Evolutionary conservation across 2,888 invertebrate species (phyloP).

Genomic region (Ligdia adustata): DNA sequence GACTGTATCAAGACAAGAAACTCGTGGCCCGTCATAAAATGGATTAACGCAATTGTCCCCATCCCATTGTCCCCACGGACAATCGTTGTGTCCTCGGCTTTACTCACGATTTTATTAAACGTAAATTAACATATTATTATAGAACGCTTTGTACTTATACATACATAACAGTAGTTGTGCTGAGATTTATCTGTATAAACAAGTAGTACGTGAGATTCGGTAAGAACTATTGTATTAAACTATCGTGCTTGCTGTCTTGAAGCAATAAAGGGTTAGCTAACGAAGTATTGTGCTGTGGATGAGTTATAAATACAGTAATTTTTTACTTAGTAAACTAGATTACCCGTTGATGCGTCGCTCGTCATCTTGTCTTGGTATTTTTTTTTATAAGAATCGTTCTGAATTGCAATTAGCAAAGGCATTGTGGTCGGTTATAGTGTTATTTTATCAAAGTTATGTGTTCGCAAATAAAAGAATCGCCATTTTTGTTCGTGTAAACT

Average conservation of each 20-base stretch:
- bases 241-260: conserved; percentile 21
- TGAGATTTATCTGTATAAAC: conserved; percentile 80
- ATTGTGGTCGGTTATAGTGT: conserved; percentile 15
- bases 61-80: conserved; percentile 28
- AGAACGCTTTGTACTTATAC: not conserved
- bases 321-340: conserved; percentile 53
- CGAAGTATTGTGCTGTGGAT: conserved; percentile 69
- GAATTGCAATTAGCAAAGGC: conserved; percentile 27
- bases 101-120: conserved; percentile 74
- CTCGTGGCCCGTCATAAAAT: conserved; percentile 80
- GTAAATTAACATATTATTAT: conserved; percentile 81
- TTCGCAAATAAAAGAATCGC: not conserved
- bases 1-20: conserved; percentile 33
- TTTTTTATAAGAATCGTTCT: conserved; percentile 18
- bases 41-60: conserved; percentile 59
- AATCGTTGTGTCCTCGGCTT: conserved; percentile 43
- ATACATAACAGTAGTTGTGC: conserved; percentile 61
- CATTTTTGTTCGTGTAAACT: too few relatives aligned
- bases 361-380: conserved; percentile 44
- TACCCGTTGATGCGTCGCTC: conserved; percentile 56
- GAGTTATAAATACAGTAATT: conserved; percentile 56
- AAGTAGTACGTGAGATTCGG: conserved; percentile 60
- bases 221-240: conserved; percentile 20
- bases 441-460: not conserved
- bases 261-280: conserved; percentile 59